Evolutionary conservation across 2,797 vertebrate genomes (phyloP).

Genomic region (Peromyscus aztecus): DNA sequence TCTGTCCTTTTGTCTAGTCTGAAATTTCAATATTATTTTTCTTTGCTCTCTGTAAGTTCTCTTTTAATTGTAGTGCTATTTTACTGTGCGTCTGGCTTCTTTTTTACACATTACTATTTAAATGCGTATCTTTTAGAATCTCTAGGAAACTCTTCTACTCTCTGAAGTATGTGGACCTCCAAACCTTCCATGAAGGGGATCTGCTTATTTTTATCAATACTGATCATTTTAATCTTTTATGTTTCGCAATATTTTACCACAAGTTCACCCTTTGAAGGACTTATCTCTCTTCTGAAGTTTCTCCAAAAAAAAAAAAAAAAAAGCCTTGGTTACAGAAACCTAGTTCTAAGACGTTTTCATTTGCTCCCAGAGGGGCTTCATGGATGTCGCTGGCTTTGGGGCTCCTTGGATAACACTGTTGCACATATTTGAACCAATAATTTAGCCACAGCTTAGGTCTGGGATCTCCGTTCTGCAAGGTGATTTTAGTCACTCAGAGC

Average conservation of each 20-base stretch:
- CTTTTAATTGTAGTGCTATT: not conserved
- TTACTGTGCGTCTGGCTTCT: not conserved
- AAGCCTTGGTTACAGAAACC: not conserved
- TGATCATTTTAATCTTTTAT: not conserved
- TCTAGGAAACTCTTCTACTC: not conserved
- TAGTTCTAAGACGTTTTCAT: not conserved
- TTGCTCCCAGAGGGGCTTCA: not conserved
- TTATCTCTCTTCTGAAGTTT: not conserved
- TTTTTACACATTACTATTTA: slow-evolving; percentile 19
- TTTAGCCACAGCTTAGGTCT: not conserved
- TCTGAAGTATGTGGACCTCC: not conserved
- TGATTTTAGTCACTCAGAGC: not conserved
- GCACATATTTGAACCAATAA: not conserved
- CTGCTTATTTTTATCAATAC: not conserved
- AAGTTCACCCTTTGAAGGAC: not conserved
- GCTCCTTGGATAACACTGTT: not conserved
- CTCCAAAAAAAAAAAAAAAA: not conserved
- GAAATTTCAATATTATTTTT: slow-evolving; percentile 50
- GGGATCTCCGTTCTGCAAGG: not conserved
- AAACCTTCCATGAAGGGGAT: not conserved
- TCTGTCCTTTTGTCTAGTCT: slow-evolving; percentile 20
- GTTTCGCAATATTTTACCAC: not conserved
- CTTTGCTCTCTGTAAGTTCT: not conserved
- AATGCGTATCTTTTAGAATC: not conserved
- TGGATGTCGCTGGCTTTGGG: not conserved